Evolutionary conservation across 2,888 invertebrate species (phyloP).

Genomic region (Drosophila aldrichi): DNA sequence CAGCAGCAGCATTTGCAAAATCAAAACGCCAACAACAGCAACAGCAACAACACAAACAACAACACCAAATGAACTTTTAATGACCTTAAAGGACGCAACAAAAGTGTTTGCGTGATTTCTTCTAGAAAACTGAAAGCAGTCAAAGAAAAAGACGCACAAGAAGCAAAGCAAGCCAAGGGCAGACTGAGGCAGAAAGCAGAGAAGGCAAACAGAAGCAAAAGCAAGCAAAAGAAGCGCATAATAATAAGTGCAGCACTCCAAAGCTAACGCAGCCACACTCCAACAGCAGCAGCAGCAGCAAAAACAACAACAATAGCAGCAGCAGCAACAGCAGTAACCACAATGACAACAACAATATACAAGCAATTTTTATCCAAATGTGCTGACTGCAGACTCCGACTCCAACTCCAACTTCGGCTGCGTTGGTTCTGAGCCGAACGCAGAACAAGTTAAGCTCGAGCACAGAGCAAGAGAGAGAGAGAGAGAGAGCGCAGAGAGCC

Average conservation of each 20-base stretch:
- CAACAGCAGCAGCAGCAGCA: slow-evolving; percentile 33
- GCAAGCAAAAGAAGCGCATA: slow-evolving; percentile 58
- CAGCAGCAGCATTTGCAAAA: slow-evolving; percentile 6
- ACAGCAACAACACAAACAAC: slow-evolving; percentile 30
- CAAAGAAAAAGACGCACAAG: slow-evolving; percentile 3
- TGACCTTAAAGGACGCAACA: slow-evolving; percentile 83
- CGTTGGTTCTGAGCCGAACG: slow-evolving; percentile 16
- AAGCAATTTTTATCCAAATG: slow-evolving; percentile 73
- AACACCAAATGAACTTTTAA: slow-evolving; percentile 66
- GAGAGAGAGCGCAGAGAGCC: not conserved
- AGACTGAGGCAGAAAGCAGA: slow-evolving; percentile 23
- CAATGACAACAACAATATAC: slow-evolving; percentile 39
- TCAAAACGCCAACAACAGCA: slow-evolving; percentile 14
- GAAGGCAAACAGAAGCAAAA: slow-evolving; percentile 53
- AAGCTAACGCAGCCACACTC: slow-evolving; percentile 61
- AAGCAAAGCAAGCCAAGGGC: slow-evolving; percentile 19
- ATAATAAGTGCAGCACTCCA: slow-evolving; percentile 78
- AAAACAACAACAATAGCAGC: slow-evolving; percentile 17
- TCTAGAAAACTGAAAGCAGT: slow-evolving; percentile 60
- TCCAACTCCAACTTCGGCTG: slow-evolving; percentile 21
- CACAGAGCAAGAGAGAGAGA: not conserved
- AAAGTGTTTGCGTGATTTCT: slow-evolving; percentile 68
- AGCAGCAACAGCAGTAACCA: slow-evolving; percentile 2
- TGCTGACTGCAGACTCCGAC: slow-evolving; percentile 30
- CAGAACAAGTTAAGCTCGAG: slow-evolving; percentile 17